phyloP scores from a whole-genome alignment of 2,113 vertebrate species.

The Bufo gargarizans region DNA sequence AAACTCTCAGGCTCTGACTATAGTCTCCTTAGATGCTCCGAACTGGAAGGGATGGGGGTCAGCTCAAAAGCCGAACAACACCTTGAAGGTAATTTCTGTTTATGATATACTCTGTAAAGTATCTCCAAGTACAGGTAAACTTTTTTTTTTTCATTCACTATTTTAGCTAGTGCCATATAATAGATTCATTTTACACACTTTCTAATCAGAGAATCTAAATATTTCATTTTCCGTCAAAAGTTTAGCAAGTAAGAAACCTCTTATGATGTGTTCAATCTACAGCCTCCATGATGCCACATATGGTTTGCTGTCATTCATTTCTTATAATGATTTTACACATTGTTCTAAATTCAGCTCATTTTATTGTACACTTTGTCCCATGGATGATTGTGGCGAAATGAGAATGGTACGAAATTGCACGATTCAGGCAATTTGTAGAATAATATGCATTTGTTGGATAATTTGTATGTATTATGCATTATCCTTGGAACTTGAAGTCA shows the following conservation, averaged over 20 bases:
- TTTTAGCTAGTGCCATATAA: too few species aligned
- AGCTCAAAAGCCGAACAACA: too few species aligned
- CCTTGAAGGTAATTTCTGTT: too few species aligned
- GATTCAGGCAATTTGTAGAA: background rate
- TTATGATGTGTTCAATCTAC: background rate
- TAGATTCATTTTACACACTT: too few species aligned
- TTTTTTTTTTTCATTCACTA: too few species aligned
- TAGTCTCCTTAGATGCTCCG: too few species aligned
- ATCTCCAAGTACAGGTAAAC: too few species aligned
- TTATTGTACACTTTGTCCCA: background rate
- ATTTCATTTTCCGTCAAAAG: background rate
- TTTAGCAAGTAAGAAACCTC: background rate
- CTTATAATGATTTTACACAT: background rate
- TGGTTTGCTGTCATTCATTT: background rate
- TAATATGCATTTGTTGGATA: background rate
- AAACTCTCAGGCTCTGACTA: too few species aligned
- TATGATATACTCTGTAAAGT: too few species aligned
- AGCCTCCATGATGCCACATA: background rate
- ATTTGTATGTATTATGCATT: background rate
- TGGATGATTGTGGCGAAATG: background rate
- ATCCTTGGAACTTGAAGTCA: constrained; percentile 1
- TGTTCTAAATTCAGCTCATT: background rate
- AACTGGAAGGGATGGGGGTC: too few species aligned
- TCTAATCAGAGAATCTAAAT: too few species aligned
- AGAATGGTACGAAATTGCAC: background rate